Evolutionary conservation across 2,797 vertebrate genomes (phyloP), one percentile per base, ranked within the genome.

Genomic region (Cuculus canorus): DNA sequence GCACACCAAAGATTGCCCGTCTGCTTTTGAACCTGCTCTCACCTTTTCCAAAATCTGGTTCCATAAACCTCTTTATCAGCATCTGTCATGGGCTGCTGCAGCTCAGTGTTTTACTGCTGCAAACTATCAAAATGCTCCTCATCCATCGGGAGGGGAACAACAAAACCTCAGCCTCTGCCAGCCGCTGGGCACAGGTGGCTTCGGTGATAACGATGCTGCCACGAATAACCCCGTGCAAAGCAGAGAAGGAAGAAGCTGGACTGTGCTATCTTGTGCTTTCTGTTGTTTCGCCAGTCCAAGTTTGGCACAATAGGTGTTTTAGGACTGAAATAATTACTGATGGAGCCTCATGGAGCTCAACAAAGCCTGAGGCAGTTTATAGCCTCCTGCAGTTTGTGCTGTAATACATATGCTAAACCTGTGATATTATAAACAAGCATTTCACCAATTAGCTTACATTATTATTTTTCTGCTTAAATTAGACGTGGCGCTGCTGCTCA

Each of bases 321-420:
- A 86, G 82, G 82, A 33, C 50, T 81, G 77, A 25, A 82, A 69
- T 95, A 94, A 90, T 96, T 87, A 82, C 83, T 84, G 88, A 27
- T 73, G 57, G 76, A 90, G 32, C 94, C 94, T 80, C 82, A 86
- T 39, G 90, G 91, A 91, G 88, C 73, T 83, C 59, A 47, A 18
- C 61, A 89, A 95, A 95, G 82, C 89, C 84, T 6, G 3, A 77
- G 84, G 84, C 91, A 56, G 76, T 94, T 86, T 86, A 78, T 83
- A 76, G 77, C 27, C 82, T 92, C 86, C 85, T 63, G 24, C 53
- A 54, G 69, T 80, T 93, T 72, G 45, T 43, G 28, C 70, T 63
- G 28, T 85, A 60, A 89, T 85, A 52, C 63, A 8, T 82, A 70
- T 39, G 39, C 81, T 83, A 83, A 92, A 89, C 47, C 27, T 48